Base-by-base conservation (phyloP, 2,888 invertebrate species). In the Autographa gamma region DNA sequence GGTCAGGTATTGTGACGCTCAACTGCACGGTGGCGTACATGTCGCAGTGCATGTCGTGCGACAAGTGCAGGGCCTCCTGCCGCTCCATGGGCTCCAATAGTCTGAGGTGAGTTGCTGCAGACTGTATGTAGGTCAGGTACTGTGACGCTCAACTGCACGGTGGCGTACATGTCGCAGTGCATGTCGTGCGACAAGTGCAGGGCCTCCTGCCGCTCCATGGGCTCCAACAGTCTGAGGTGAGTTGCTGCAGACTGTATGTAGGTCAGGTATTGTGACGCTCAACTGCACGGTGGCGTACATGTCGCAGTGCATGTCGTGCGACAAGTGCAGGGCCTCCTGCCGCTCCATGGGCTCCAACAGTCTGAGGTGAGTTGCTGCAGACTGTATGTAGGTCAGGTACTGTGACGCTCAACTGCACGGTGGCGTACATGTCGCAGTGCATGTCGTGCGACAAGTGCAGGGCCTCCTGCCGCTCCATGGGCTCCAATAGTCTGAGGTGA, bases 21-120 rank as follows among this genome's bases (percentile, higher is more conserved):
- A 99, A 99, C 94, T 99, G 99, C 92, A 98, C 98, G 0, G 98
- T 99, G 9, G 98, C 98, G 0, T 99, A 97, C 93, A 97, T 98
- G 97, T 97, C 98, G 43, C 97, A 98, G 88, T 99, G 99, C 90
- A 97, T 98, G 96, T 98, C 98, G 1, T 97, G 97, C 96, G 97
- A 97, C 90, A 98, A 98, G 91, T 99, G 99, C 90, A 97, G 97
- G 82, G 97, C 97, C 63, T 97, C 97, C 32, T 99, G 99, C 89
- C 96, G 96, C 80, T 97, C 98, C 14, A 98, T 98, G 97, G 98
- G 98, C 48, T 97, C 98, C 0, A 96, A 97, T 63, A 97, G 97
- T 86, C 87, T 96, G 70, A 89, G 96, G 96, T 96, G 84, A 81
- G 25, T 25, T n/a, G n/a, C n/a, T n/a, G n/a, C n/a, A n/a, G n/a